Evolutionary conservation across 2,888 invertebrate species (phyloP).

Genomic region (Protonemura montana): DNA sequence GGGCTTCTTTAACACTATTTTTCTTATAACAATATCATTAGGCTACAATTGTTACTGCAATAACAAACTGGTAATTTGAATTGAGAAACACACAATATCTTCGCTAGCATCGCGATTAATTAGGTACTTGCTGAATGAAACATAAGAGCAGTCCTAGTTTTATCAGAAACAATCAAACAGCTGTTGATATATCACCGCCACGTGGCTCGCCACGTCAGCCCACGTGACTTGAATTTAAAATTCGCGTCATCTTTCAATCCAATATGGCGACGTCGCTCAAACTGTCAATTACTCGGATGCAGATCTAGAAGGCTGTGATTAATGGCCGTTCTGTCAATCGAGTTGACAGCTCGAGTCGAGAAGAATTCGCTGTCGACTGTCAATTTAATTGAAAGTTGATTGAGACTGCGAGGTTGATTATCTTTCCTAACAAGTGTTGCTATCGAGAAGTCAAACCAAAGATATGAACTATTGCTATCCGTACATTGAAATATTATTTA

Average conservation of each 20-base stretch:
- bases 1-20: too few species aligned
- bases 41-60: too few species aligned
- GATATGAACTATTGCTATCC: too few species aligned
- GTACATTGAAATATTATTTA: too few species aligned
- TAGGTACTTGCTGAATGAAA: too few species aligned
- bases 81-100: too few species aligned
- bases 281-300: background rate
- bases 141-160: background rate
- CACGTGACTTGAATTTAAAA: background rate
- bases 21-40: too few species aligned
- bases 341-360: background rate
- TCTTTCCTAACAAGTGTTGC: too few species aligned
- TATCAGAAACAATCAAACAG: background rate
- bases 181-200: conserved; percentile 19
- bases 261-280: background rate
- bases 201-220: background rate
- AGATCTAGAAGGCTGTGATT: background rate
- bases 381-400: background rate
- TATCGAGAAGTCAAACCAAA: too few species aligned
- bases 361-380: background rate
- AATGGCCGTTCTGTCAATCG: background rate
- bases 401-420: too few species aligned
- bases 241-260: background rate
- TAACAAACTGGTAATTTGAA: too few species aligned
- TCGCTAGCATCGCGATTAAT: too few species aligned